phyloP scores from a whole-genome alignment of 2,797 vertebrate species.

The Florisuga fusca region DNA sequence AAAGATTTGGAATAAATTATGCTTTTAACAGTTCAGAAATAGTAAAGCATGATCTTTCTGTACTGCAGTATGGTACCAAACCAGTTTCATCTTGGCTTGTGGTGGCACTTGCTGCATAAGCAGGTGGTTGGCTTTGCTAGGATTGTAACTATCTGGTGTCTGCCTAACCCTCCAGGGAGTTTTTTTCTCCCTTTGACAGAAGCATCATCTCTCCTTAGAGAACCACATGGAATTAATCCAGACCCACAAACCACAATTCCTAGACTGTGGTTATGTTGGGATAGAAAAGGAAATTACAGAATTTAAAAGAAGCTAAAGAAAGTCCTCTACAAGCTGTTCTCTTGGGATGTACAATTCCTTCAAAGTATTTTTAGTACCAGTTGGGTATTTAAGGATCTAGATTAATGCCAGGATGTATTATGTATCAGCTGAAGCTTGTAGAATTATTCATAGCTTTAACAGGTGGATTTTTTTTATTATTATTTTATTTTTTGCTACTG shows the following conservation, averaged over 20 bases:
- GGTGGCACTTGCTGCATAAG: background rate
- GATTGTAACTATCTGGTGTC: background rate
- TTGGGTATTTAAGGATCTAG: constrained; percentile 46
- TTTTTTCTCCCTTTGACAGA: background rate
- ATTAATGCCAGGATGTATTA: constrained; percentile 64
- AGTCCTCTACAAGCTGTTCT: constrained; percentile 33
- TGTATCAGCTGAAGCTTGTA: background rate
- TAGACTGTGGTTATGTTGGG: constrained; percentile 14
- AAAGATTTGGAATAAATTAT: background rate
- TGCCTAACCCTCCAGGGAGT: background rate
- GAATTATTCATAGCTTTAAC: constrained; percentile 57
- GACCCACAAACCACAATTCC: constrained; percentile 39
- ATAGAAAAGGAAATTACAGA: constrained; percentile 39
- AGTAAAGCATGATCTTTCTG: background rate
- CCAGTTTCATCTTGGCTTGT: background rate
- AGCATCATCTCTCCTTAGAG: background rate
- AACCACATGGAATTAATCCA: constrained; percentile 8
- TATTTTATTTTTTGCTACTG: background rate
- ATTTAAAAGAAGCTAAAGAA: constrained; percentile 40
- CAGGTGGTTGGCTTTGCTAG: background rate
- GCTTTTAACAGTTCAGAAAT: background rate
- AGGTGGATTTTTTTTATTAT: background rate
- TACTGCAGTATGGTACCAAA: background rate
- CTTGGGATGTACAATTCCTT: constrained; percentile 35
- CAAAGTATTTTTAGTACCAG: constrained; percentile 58